Evolutionary conservation across 1,140 invertebrate species (phyloP).

Genomic region (Bilobella aurantiaca): DNA sequence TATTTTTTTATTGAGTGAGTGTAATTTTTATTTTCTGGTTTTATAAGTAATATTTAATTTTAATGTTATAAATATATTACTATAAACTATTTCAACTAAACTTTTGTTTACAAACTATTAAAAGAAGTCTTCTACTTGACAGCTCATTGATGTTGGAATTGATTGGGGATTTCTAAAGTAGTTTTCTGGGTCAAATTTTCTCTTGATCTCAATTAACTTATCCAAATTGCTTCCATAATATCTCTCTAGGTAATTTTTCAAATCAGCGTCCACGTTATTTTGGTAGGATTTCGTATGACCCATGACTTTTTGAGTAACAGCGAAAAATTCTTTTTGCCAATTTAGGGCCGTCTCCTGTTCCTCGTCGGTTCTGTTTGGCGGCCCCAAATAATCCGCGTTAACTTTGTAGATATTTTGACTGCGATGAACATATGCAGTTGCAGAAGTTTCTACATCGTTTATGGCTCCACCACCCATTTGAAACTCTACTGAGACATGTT

Average conservation of each 20-base stretch:
- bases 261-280: neutral
- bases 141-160: too few relatives aligned
- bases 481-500: neutral
- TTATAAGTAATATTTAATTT: too few relatives aligned
- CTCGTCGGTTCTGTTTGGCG: neutral
- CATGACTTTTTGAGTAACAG: neutral
- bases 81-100: too few relatives aligned
- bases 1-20: too few relatives aligned
- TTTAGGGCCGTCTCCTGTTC: neutral
- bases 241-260: neutral
- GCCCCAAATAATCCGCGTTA: neutral
- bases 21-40: too few relatives aligned
- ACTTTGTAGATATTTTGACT: neutral
- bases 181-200: neutral
- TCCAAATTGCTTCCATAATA: slow-evolving; percentile 5
- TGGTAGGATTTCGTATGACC: slow-evolving; percentile 2
- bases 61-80: too few relatives aligned
- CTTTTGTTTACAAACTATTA: too few relatives aligned
- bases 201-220: neutral
- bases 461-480: neutral
- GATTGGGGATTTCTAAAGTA: neutral
- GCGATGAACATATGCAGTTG: neutral
- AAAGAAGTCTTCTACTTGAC: too few relatives aligned
- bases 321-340: neutral
- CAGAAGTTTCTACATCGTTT: neutral